phyloP scores from a whole-genome alignment of 2,113 vertebrate genomes.

The Carlito syrichta region DNA sequence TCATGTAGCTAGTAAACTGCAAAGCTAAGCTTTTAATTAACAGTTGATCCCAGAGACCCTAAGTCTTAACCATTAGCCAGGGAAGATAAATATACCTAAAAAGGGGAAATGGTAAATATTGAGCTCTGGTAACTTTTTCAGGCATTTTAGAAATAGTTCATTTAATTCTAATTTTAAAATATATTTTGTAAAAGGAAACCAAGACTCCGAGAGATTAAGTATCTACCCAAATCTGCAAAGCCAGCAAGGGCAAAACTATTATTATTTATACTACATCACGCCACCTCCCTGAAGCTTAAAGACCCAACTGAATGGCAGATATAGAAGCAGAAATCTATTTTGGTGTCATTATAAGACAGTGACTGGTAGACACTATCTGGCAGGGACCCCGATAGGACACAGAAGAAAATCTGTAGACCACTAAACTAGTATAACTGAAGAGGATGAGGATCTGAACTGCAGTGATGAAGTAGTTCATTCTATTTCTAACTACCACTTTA shows the following conservation, averaged over 20 bases:
- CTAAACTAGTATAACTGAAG: background rate
- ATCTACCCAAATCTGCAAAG: background rate
- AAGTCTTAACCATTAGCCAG: background rate
- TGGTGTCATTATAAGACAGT: background rate
- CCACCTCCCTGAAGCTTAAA: background rate
- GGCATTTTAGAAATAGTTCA: background rate
- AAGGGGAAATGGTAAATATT: background rate
- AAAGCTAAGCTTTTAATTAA: background rate
- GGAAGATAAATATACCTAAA: background rate
- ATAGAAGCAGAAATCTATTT: background rate
- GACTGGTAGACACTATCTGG: background rate
- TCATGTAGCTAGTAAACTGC: background rate
- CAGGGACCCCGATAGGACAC: background rate
- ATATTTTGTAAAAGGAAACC: conserved; percentile 13
- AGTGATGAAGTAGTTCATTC: no score
- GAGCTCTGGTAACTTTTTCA: background rate
- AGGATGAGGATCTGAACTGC: no score
- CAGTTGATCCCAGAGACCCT: no score
- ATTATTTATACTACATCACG: background rate
- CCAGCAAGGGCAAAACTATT: background rate
- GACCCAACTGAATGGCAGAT: background rate
- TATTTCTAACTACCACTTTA: background rate
- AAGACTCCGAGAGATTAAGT: background rate
- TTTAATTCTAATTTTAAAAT: background rate
- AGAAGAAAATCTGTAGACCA: background rate